Percentiles rank a stretch among this genome's conserved stretches.
phyloP scores from a whole-genome alignment of 2,888 invertebrate genomes.

The Stenoptilia bipunctidactyla region DNA sequence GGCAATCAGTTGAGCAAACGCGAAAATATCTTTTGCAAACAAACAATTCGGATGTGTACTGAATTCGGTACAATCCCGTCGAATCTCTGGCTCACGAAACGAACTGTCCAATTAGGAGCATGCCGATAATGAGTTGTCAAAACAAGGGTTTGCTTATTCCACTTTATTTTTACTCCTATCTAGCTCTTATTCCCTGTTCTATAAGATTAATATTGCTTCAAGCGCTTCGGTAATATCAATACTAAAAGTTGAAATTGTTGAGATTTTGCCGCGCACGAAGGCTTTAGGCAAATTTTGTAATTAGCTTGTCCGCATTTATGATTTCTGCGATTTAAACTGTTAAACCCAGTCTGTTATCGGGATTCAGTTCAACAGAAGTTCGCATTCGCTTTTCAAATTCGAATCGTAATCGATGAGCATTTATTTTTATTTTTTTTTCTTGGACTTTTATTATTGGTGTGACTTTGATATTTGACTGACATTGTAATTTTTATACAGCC shows the following conservation, averaged over 20 bases:
- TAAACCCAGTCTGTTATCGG: too few relatives aligned
- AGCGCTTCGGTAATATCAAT: neutral
- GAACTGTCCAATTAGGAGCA: conserved; percentile 55
- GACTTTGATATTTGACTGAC: too few relatives aligned
- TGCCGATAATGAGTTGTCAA: conserved; percentile 65
- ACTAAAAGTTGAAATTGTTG: neutral
- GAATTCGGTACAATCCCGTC: conserved; percentile 32
- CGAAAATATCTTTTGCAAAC: conserved; percentile 54
- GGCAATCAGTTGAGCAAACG: conserved; percentile 61
- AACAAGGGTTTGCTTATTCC: conserved; percentile 42
- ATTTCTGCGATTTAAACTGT: conserved; percentile 21
- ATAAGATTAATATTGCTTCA: conserved; percentile 25
- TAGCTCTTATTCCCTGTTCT: conserved; percentile 19
- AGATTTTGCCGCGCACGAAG: conserved; percentile 19
- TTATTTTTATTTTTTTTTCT: too few relatives aligned
- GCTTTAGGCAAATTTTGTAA: conserved; percentile 54
- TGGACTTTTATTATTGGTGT: too few relatives aligned
- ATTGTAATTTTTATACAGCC: too few relatives aligned
- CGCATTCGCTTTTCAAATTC: too few relatives aligned
- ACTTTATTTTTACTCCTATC: conserved; percentile 14
- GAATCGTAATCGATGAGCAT: too few relatives aligned
- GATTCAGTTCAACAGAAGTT: neutral
- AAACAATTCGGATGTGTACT: conserved; percentile 37
- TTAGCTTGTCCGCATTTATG: conserved; percentile 36
- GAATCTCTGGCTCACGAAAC: conserved; percentile 28